Base-by-base conservation (phyloP, 1,140 invertebrate genomes). In the Pseudomyrmex sp. region DNA sequence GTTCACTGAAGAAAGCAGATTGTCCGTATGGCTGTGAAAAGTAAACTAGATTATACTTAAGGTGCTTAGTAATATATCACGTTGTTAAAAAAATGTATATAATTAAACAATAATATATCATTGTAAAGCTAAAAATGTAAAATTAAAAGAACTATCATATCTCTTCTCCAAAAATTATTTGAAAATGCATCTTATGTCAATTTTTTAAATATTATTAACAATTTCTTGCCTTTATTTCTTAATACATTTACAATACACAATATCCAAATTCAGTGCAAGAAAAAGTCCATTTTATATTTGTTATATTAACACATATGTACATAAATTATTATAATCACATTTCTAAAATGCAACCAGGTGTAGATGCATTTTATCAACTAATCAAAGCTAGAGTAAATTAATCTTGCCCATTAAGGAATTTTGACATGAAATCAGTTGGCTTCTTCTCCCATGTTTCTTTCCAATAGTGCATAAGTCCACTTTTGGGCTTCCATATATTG, bases 401-500 rank as follows among this genome's bases (percentile, higher is more conserved):
- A 84, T 96, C 95, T 66, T 96, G 95, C 70, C 96, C 96, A 79
- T 95, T 92, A 70, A 97, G 95, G 92, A 99, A 99, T 94, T 99
- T 99, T 1, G 97, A 97, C n/a, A 99, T 94, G 93, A 99, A 99
- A 94, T 98, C 98, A 89, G 96, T 96, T 46, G 98, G 98, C 93
- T 98, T 98, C 8, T 96, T 96, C 88, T 98, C 97, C 73, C 96
- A 95, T 0, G 97, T 97, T 66, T 98, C 97, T 91, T 97, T 97
- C 94, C 98, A 99, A 90, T 96, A 98, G 82, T 94, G 91, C 98
- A 99, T 98, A 2, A 99, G 91, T 91, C 97, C 97, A 18, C 96
- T 96, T 86, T 97, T 97, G 89, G 98, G 97, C 94, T 99, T 99
- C 97, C 98, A 99, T 76, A 96, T 95, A 74, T 97, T 96, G 0